phyloP scores from a whole-genome alignment of 2,888 invertebrate genomes.

The Conistra vaccinii region DNA sequence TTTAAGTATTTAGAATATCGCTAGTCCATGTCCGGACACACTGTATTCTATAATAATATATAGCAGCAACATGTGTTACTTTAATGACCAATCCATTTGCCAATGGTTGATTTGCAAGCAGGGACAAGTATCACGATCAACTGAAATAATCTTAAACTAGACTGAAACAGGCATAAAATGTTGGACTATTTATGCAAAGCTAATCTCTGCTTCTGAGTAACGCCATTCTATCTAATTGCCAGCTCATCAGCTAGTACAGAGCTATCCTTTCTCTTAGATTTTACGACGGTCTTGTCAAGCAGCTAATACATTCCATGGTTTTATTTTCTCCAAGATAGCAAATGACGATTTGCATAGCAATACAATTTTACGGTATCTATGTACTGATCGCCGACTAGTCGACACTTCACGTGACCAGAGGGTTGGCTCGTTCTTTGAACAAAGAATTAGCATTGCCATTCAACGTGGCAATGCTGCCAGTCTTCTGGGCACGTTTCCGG shows the following conservation, averaged over 20 bases:
- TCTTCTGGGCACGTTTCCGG: too few species aligned
- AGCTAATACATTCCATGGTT: conserved; percentile 21
- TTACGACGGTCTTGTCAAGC: conserved; percentile 18
- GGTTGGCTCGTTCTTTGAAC: too few species aligned
- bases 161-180: too few species aligned
- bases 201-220: conserved; percentile 9
- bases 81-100: not conserved
- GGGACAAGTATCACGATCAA: not conserved
- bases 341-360: conserved; percentile 25
- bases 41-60: too few species aligned
- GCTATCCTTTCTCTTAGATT: conserved; percentile 7
- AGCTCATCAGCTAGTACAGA: conserved; percentile 23
- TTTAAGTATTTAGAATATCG: too few species aligned
- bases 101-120: not conserved
- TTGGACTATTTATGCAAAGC: not conserved
- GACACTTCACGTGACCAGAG: too few species aligned
- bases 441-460: too few species aligned
- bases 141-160: not conserved
- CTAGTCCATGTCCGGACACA: too few species aligned
- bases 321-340: conserved; percentile 15
- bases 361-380: conserved; percentile 16
- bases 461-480: too few species aligned
- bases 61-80: not conserved
- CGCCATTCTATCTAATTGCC: conserved; percentile 17
- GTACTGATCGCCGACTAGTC: too few species aligned